These are phyloP conservation scores for Eurypyga helias DNA, from an alignment of 2,113 vertebrate species.

Conservation along the genomic window DNA sequence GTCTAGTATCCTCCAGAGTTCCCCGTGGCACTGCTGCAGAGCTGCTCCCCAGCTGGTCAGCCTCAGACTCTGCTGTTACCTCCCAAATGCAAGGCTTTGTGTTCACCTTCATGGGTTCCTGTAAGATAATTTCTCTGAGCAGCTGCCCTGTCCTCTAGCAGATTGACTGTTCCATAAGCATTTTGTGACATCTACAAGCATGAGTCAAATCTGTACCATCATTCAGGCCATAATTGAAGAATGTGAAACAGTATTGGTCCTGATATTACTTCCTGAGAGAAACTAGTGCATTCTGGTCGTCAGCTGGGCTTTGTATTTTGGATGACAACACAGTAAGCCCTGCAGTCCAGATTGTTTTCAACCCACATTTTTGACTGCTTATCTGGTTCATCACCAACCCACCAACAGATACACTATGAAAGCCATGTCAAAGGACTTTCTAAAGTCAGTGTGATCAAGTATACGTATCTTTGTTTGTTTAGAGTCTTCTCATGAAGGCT, in stretches of 20 bases:
- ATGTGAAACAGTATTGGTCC: background rate
- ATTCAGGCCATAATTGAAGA: background rate
- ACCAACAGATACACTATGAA: background rate
- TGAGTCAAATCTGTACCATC: background rate
- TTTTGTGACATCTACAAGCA: background rate
- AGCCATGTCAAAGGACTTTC: background rate
- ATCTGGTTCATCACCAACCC: background rate
- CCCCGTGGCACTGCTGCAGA: background rate
- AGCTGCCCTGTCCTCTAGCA: background rate
- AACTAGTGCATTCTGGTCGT: background rate
- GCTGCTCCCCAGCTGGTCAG: background rate
- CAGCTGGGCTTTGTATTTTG: background rate
- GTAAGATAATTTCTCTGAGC: background rate
- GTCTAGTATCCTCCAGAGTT: background rate
- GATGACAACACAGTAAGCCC: background rate
- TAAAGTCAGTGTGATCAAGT: background rate
- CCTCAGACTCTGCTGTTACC: background rate
- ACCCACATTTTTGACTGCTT: background rate
- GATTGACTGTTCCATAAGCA: background rate
- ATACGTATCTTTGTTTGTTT: background rate
- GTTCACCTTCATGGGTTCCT: background rate
- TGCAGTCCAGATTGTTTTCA: background rate
- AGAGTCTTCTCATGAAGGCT: background rate
- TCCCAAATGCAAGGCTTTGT: background rate
- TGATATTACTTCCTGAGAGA: background rate